A percentile compares a stretch with the other conserved stretches of the same genome.
Conservation (phyloP, 2,797 vertebrate species). For the Lepilemur ruficaudatus region DNA sequence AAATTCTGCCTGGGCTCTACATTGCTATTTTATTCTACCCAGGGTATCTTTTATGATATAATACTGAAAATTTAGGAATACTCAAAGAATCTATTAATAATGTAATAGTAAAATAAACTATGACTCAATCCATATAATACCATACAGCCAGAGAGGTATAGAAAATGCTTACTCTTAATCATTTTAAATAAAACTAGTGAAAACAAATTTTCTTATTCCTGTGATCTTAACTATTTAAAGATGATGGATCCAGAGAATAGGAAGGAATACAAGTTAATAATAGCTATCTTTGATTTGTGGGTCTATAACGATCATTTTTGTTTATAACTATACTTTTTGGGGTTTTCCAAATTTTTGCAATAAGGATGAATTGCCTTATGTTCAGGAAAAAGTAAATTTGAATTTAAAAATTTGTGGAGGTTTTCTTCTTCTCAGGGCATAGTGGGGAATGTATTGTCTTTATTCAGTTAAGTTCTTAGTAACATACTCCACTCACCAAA, state of each 20-base stretch:
- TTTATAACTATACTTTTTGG: not conserved
- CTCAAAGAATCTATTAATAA: not conserved
- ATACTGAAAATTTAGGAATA: not conserved
- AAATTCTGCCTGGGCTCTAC: not conserved
- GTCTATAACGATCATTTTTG: not conserved
- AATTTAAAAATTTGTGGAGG: not conserved
- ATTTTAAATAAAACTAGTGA: constrained; percentile 7
- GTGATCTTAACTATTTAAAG: constrained; percentile 4
- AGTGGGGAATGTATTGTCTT: not conserved
- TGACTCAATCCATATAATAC: not conserved
- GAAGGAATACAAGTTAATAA: not conserved
- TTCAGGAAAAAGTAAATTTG: constrained; percentile 38
- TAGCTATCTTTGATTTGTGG: not conserved
- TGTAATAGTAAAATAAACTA: not conserved
- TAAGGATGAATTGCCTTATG: not conserved
- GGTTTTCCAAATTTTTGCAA: not conserved
- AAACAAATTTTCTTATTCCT: not conserved
- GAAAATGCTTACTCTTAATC: not conserved
- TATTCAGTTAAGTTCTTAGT: constrained; percentile 27
- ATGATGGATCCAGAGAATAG: not conserved
- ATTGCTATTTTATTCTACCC: not conserved
- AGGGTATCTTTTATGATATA: not conserved
- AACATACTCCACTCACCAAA: not conserved
- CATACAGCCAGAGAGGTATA: not conserved
- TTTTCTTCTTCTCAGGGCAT: not conserved